Percentiles rank a stretch among this genome's conserved stretches.
Conservation (phyloP, 2,113 vertebrate species). For the Tyrannus savana region DNA sequence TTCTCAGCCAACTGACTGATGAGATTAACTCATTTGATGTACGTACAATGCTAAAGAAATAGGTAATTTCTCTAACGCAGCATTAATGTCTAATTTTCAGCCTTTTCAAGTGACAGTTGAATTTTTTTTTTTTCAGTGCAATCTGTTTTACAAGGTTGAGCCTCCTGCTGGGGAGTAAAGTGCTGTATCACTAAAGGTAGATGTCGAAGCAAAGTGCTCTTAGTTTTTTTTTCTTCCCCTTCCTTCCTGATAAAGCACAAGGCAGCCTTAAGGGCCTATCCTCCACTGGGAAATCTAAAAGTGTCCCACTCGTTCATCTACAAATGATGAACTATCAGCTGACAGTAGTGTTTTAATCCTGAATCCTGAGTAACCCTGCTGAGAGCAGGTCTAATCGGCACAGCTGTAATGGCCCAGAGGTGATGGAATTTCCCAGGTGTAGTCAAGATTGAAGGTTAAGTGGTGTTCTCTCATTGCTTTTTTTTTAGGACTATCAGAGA, state of each 20-base stretch:
- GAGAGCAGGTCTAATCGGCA: not conserved
- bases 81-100: not conserved
- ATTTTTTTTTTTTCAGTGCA: not conserved
- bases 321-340: slow-evolving; percentile 36
- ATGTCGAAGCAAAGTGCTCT: slow-evolving; percentile 9
- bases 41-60: not conserved
- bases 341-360: slow-evolving; percentile 19
- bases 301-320: slow-evolving; percentile 23
- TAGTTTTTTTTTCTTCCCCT: not conserved
- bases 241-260: slow-evolving; percentile 9
- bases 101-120: slow-evolving; percentile 1
- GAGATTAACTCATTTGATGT: not conserved
- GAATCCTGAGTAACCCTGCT: not conserved
- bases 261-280: slow-evolving; percentile 13
- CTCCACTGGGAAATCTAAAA: slow-evolving; percentile 40
- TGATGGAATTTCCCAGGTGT: slow-evolving; percentile 7
- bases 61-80: not conserved
- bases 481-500: not conserved
- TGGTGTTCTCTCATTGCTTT: not conserved
- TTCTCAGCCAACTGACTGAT: not conserved
- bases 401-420: not conserved
- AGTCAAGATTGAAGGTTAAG: slow-evolving; percentile 34
- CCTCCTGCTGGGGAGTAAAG: slow-evolving; percentile 34
- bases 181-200: not conserved
- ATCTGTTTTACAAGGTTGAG: slow-evolving; percentile 1